Base-by-base conservation (phyloP, 1,140 invertebrate genomes). In the Olivierus martensii region DNA sequence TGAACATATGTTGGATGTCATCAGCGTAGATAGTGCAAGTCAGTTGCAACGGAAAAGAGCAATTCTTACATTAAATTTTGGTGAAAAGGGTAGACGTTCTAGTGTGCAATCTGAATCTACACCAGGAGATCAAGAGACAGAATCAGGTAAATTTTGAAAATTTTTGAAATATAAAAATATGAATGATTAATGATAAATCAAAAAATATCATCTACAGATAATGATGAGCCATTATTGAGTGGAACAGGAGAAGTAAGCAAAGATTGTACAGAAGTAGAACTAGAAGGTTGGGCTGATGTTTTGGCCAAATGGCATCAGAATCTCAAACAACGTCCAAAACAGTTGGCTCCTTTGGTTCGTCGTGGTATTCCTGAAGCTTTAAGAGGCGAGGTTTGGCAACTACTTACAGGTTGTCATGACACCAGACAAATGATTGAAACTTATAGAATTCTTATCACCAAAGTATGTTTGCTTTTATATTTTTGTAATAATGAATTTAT, bases 161-260 rank as follows among this genome's bases (percentile, higher is more conserved):
- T 28, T 28, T n/a, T 28, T 28, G 28, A 28, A 28, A 28, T 28
- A 28, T 28, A 28, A 28, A 28, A n/a, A n/a, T n/a, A n/a, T n/a
- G n/a, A n/a, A n/a, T n/a, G n/a, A n/a, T n/a, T n/a, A n/a, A n/a
- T n/a, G n/a, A n/a, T n/a, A n/a, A n/a, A n/a, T n/a, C n/a, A n/a
- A n/a, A n/a, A n/a, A n/a, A n/a, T n/a, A n/a, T n/a, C 50, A 21
- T 21, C 3, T 52, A 43, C 55, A 73, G 76, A 79, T 78, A 87
- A 85, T 47, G 94, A 99, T 71, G 94, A 98, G 66, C 92, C 93
- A 0, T 70, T 99, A 55, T 72, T 96, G 5, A 95, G 90, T 70
- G 95, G 95, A 11, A 95, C 90, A 14, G 95, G 95, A 0, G 79
- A 86, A 65, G 93, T 99, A 2, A 92, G 88, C 3, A 95, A 94